phyloP scores from a whole-genome alignment of 2,797 vertebrate genomes.

The Propithecus perrieri region DNA sequence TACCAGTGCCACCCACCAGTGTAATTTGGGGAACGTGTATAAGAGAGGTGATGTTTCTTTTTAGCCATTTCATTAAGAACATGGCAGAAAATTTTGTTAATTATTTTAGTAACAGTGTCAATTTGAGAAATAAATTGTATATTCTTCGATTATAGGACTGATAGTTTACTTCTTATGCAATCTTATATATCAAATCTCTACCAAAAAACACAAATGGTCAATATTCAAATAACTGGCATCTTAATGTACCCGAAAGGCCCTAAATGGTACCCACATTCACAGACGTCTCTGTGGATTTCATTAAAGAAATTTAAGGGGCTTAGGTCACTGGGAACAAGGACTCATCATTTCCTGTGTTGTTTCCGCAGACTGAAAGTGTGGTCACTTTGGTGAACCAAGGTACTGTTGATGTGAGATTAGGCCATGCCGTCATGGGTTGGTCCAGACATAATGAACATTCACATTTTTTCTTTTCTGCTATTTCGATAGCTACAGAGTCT shows the following conservation, averaged over 20 bases:
- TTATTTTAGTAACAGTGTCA: background rate
- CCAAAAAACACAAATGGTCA: background rate
- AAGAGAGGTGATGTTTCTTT: background rate
- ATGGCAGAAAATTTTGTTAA: background rate
- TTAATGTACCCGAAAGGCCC: conserved; percentile 30
- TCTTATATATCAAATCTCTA: conserved; percentile 31
- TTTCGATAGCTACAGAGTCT: background rate
- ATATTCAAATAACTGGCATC: conserved; percentile 40
- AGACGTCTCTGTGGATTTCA: background rate
- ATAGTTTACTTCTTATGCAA: conserved; percentile 35
- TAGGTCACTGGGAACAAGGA: background rate
- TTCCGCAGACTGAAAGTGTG: background rate
- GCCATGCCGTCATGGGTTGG: background rate
- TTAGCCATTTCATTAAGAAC: conserved; percentile 19
- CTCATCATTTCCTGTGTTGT: background rate
- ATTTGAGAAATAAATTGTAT: conserved; percentile 13
- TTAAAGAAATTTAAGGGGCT: background rate
- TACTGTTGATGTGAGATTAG: background rate
- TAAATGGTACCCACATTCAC: background rate
- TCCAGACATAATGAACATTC: background rate
- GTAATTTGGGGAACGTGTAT: background rate
- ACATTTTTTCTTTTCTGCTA: background rate
- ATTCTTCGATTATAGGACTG: conserved; percentile 10
- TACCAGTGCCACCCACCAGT: background rate
- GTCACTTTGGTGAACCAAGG: background rate